Evolutionary conservation across 2,113 vertebrate species (phyloP).

Genomic region (Aspidoscelis tigris): DNA sequence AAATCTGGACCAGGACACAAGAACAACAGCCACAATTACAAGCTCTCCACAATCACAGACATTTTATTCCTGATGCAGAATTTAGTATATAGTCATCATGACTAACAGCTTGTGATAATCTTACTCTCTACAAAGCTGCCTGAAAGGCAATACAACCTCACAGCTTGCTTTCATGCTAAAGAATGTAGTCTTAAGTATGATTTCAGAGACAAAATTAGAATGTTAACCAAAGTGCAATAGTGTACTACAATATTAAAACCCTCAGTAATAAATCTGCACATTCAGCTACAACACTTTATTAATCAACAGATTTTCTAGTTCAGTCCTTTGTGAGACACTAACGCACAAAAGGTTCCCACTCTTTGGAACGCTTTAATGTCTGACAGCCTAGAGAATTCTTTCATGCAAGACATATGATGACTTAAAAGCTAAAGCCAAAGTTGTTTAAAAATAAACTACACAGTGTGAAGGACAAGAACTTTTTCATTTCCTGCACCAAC

Average conservation of each 20-base stretch:
- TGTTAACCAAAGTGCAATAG: neutral
- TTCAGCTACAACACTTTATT: neutral
- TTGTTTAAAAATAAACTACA: neutral
- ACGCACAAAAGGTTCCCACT: neutral
- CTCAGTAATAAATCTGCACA: neutral
- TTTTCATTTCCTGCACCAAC: neutral
- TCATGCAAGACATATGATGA: neutral
- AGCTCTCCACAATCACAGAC: too few relatives aligned
- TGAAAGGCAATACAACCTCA: too few relatives aligned
- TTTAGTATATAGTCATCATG: too few relatives aligned
- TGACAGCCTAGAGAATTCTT: neutral
- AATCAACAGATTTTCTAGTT: neutral
- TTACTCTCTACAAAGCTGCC: too few relatives aligned
- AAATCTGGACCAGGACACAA: too few relatives aligned
- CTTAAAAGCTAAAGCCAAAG: neutral
- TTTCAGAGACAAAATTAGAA: neutral
- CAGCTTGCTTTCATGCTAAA: neutral
- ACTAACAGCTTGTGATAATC: too few relatives aligned
- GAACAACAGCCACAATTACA: too few relatives aligned
- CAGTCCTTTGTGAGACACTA: neutral
- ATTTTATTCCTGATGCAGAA: too few relatives aligned
- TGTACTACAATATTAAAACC: neutral
- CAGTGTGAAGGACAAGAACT: neutral
- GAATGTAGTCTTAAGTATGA: neutral
- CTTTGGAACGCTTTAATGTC: neutral